phyloP scores from a whole-genome alignment of 2,797 vertebrate species.

The Paguma larvata region DNA sequence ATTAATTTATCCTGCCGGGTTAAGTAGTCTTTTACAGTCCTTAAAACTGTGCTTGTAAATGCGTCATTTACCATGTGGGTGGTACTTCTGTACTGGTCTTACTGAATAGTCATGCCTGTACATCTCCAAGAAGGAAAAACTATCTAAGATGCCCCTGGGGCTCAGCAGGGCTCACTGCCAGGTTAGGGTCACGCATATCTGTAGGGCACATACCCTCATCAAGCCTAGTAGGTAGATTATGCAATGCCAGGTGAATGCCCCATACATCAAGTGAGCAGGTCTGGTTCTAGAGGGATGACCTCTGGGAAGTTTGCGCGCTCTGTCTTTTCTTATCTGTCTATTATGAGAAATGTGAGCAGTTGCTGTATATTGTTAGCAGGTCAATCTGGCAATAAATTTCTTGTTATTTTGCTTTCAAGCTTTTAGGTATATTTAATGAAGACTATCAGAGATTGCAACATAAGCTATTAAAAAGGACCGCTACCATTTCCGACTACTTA shows the following conservation, averaged over 20 bases:
- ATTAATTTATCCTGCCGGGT: not conserved
- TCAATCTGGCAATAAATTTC: slow-evolving; percentile 26
- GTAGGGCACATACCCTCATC: not conserved
- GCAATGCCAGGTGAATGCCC: not conserved
- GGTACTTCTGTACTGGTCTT: not conserved
- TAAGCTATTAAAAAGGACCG: not conserved
- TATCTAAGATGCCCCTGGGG: not conserved
- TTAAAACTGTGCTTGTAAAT: not conserved
- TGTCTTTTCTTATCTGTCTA: not conserved
- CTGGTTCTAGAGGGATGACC: not conserved
- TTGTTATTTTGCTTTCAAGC: slow-evolving; percentile 31
- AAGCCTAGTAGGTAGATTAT: not conserved
- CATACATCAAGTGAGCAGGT: not conserved
- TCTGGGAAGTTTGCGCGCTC: not conserved
- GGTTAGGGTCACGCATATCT: not conserved
- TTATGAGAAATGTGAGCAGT: slow-evolving; percentile 10
- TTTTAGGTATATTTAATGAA: not conserved
- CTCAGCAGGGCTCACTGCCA: not conserved
- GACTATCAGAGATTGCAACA: not conserved
- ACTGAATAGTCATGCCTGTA: not conserved
- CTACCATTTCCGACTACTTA: not conserved
- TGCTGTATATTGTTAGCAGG: not conserved
- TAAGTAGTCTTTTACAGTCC: not conserved
- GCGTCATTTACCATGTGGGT: not conserved
- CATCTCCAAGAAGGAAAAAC: not conserved